phyloP scores from a whole-genome alignment of 2,797 vertebrate species.

The Rhynchonycteris naso region DNA sequence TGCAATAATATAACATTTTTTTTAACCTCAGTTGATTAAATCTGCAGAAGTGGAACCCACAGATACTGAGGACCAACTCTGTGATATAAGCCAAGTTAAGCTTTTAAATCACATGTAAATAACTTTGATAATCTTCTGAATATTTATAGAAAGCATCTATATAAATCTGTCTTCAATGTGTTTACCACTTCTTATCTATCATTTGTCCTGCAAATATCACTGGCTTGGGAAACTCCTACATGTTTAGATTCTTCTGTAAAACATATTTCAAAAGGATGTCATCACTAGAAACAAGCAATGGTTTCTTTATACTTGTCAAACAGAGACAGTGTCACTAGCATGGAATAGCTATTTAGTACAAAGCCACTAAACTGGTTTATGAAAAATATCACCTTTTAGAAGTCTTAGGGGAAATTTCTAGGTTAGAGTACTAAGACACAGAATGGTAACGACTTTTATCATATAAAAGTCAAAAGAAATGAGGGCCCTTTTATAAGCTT shows the following conservation, averaged over 20 bases:
- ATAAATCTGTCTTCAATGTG: background rate
- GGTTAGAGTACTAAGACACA: background rate
- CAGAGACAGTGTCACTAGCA: background rate
- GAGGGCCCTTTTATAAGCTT: background rate
- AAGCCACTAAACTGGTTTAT: background rate
- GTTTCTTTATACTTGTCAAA: background rate
- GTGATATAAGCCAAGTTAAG: background rate
- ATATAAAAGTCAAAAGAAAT: background rate
- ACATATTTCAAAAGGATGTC: background rate
- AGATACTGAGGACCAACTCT: background rate
- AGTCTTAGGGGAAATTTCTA: background rate
- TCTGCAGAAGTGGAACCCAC: background rate
- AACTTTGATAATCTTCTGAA: background rate
- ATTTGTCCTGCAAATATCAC: background rate
- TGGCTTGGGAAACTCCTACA: background rate
- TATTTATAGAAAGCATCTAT: background rate
- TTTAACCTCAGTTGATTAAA: background rate
- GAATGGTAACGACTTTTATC: background rate
- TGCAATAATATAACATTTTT: background rate
- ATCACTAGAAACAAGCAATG: background rate
- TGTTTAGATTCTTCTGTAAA: background rate
- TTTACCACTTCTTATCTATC: fast-evolving
- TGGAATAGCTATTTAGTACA: background rate
- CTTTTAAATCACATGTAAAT: background rate
- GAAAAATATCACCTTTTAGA: background rate